These are phyloP conservation scores for Enteromius afrohamiltoni DNA, from an alignment of 2,797 vertebrate species.

Conservation along the genomic window DNA sequence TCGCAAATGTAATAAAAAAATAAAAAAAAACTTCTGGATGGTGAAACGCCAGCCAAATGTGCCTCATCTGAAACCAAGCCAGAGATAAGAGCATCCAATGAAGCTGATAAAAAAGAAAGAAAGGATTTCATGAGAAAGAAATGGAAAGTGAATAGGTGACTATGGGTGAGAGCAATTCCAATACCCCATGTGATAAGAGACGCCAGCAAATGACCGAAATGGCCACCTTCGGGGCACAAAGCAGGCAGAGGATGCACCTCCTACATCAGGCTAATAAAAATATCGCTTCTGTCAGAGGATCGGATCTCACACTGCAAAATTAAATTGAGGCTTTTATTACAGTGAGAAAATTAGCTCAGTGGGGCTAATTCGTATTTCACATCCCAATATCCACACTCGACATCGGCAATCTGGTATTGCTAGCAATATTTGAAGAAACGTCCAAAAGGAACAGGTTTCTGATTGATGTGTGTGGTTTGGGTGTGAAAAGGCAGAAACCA, in stretches of 20 bases:
- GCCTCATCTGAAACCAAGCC: conserved; percentile 7
- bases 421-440: conserved; percentile 27
- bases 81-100: conserved; percentile 32
- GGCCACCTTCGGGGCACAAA: conserved; percentile 27
- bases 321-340: conserved; percentile 54
- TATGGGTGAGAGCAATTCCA: conserved; percentile 48
- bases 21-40: not conserved
- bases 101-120: not conserved
- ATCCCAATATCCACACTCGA: conserved; percentile 12
- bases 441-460: conserved; percentile 18
- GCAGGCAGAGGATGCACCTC: conserved; percentile 36
- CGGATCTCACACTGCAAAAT: conserved; percentile 46
- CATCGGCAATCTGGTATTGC: conserved; percentile 1
- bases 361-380: conserved; percentile 44
- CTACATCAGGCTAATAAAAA: conserved; percentile 45
- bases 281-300: conserved; percentile 45
- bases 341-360: conserved; percentile 46
- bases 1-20: not conserved
- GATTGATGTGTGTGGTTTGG: conserved; percentile 47
- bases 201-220: conserved; percentile 27
- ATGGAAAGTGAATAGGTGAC: conserved; percentile 46
- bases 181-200: conserved; percentile 39
- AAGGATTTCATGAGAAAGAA: conserved; percentile 35
- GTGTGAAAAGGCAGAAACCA: conserved; percentile 44
- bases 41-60: conserved; percentile 4